phyloP scores from a whole-genome alignment of 1,140 invertebrate genomes.

The Limonius californicus region DNA sequence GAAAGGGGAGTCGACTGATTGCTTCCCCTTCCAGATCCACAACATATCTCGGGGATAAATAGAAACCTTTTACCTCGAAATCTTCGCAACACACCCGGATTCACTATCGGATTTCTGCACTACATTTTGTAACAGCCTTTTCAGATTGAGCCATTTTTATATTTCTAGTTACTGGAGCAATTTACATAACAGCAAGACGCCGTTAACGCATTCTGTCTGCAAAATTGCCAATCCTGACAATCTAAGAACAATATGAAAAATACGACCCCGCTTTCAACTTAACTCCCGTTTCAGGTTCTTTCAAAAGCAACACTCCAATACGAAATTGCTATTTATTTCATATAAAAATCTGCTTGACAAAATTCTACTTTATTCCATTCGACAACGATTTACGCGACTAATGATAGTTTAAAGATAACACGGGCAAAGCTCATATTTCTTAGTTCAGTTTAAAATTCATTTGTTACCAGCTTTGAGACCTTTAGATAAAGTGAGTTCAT shows the following conservation, averaged over 20 bases:
- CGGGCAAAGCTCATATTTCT: background rate
- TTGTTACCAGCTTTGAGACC: background rate
- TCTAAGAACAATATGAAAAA: too few relatives aligned
- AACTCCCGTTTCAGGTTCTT: too few relatives aligned
- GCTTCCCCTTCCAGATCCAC: slow-evolving; percentile 35
- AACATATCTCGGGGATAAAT: slow-evolving; percentile 39
- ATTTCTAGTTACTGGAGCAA: slow-evolving; percentile 5
- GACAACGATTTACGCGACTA: too few relatives aligned
- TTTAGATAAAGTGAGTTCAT: background rate
- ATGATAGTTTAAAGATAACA: too few relatives aligned
- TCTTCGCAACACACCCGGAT: slow-evolving; percentile 18
- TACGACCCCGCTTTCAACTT: too few relatives aligned
- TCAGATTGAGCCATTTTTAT: slow-evolving; percentile 10
- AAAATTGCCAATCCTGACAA: too few relatives aligned
- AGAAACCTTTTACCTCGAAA: slow-evolving; percentile 36
- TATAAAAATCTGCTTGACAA: too few relatives aligned
- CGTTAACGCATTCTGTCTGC: too few relatives aligned
- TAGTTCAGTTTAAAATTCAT: slow-evolving; percentile 1
- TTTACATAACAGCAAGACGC: background rate
- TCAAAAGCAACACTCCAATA: too few relatives aligned
- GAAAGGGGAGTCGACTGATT: slow-evolving; percentile 31
- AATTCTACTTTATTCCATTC: too few relatives aligned
- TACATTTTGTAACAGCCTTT: slow-evolving; percentile 10
- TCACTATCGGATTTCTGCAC: slow-evolving; percentile 11
- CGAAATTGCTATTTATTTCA: too few relatives aligned